Evolutionary conservation across 2,888 invertebrate species (phyloP).

Genomic region (Eupeodes latifasciatus): DNA sequence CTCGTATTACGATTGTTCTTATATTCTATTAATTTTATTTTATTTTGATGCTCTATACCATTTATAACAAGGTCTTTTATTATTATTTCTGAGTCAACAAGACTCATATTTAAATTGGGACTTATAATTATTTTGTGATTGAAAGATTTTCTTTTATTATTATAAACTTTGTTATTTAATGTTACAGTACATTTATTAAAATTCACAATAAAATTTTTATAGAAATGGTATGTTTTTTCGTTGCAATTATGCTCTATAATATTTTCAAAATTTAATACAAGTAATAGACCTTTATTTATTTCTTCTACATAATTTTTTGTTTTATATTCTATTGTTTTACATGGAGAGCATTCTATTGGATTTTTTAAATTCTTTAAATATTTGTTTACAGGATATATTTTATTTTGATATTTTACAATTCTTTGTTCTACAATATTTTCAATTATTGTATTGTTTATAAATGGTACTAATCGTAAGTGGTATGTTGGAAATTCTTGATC

Average conservation of each 20-base stretch:
- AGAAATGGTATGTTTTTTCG: too few species aligned
- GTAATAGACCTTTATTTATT: neutral
- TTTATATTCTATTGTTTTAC: neutral
- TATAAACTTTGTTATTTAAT: neutral
- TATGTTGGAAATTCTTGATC: neutral
- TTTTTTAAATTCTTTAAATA: conserved; percentile 6
- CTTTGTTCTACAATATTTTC: too few species aligned
- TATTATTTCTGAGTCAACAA: neutral
- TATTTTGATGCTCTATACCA: neutral
- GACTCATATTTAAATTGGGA: neutral
- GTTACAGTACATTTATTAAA: conserved; percentile 3
- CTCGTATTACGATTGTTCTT: conserved; percentile 1
- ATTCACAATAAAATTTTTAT: neutral
- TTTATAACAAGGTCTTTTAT: neutral
- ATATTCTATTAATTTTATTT: neutral
- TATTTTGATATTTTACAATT: neutral
- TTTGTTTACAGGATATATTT: conserved; percentile 1
- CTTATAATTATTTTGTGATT: neutral
- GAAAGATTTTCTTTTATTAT: neutral
- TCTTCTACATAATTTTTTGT: conserved; percentile 11
- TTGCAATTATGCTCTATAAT: too few species aligned
- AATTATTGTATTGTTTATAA: too few species aligned
- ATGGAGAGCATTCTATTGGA: neutral
- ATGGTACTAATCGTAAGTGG: neutral
- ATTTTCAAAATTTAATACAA: neutral